Evolutionary conservation across 2,797 vertebrate genomes (phyloP), one percentile per base, ranked within the genome.

Genomic region (Gobionotothen gibberifrons): DNA sequence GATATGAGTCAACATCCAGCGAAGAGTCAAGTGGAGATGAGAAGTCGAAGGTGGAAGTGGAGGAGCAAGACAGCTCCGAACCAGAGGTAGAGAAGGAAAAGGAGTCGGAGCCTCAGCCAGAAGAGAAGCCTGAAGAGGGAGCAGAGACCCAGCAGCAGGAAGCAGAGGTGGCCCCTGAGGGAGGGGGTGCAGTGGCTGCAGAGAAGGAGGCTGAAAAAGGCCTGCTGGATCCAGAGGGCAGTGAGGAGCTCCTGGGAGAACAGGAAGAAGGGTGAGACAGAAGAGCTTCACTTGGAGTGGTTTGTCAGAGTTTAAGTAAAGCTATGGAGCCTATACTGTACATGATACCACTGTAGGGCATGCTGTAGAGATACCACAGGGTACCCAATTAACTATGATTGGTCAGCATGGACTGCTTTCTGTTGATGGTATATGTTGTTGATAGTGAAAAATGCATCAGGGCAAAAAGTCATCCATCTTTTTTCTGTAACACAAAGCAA

Each of bases 1-100:
- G 98, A 76, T 99, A 99, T 22, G 98, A 99, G 93, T 96, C 95
- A 0, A 98, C 98, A 0, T 99, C 98, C 55, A 99, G 98, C 0
- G 98, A 99, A 89, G 98, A 99, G 89, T 96, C 97, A 48, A 98
- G 96, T 9, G 94, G 95, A 0, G 97, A 98, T 61, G 97, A 98
- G 76, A 96, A 93, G 89, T 49, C 82, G 0, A 92, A 86, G 72
- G 94, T 94, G 74, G 93, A 93, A 22, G 58, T 69, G 53, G 70
- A 66, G 69, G 81, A 53, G 1, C 78, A 74, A 1, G 93, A 94
- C 43, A 92, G 93, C 17, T 92, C 76, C 1, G 95, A 96, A 74
- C 83, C 85, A 9, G 92, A 15, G 16, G 62, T 78, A 40, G 59
- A 59, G 66, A 82, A 19, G 1, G 69, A 68, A 13, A 78, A 63